These are phyloP conservation scores for Nothura maculosa DNA, from an alignment of 2,797 vertebrate genomes.

Conservation along the genomic window DNA sequence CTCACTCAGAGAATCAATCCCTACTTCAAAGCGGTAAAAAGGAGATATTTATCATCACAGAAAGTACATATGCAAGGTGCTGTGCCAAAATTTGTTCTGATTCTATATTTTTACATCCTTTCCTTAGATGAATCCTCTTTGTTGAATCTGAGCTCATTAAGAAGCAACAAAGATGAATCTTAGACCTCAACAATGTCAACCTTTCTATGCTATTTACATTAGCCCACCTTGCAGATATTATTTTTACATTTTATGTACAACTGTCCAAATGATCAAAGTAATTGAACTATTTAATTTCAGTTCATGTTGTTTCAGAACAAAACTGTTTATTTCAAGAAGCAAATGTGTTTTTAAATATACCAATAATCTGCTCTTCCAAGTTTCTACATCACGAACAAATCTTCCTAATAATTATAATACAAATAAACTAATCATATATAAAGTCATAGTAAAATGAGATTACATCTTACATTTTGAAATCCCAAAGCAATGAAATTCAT, in stretches of 20 bases:
- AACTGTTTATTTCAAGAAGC: background rate
- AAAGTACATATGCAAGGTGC: background rate
- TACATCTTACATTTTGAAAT: slow-evolving; percentile 52
- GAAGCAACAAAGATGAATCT: background rate
- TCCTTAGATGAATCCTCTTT: background rate
- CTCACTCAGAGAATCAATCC: background rate
- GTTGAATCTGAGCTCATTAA: background rate
- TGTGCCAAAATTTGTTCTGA: background rate
- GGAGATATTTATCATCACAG: background rate
- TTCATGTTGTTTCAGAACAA: background rate
- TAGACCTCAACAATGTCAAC: background rate
- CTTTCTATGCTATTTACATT: background rate
- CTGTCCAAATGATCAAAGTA: background rate
- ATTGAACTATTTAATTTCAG: background rate
- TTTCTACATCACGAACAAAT: background rate
- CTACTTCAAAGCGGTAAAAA: background rate
- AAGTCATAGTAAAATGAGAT: background rate
- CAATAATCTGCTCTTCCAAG: background rate
- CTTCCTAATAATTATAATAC: background rate
- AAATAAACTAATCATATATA: background rate
- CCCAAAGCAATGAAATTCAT: slow-evolving; percentile 68
- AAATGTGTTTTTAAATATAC: background rate
- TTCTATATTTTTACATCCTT: background rate
- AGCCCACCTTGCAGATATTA: background rate
- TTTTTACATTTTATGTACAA: background rate